These are phyloP conservation scores for Bombus huntii DNA, from an alignment of 1,140 invertebrate species.

Conservation along the genomic window DNA sequence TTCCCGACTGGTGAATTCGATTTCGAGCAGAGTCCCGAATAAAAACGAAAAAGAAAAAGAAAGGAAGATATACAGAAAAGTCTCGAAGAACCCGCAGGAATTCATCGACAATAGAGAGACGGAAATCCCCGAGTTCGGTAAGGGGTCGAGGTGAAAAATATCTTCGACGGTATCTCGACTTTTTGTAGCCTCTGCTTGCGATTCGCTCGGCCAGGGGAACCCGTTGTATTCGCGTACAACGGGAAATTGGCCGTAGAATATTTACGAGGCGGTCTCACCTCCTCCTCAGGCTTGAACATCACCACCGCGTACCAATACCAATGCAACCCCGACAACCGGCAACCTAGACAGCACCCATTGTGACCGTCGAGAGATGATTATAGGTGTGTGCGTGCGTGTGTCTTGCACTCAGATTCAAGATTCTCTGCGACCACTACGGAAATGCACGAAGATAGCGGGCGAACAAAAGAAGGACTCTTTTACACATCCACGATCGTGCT, in stretches of 20 bases:
- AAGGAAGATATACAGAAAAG: neutral
- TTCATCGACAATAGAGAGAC: constrained; percentile 43
- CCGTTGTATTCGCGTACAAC: constrained; percentile 49
- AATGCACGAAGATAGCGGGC: constrained; percentile 41
- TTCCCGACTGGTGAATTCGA: constrained; percentile 7
- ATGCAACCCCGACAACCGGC: neutral
- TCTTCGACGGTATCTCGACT: constrained; percentile 23
- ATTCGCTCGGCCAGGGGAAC: constrained; percentile 44
- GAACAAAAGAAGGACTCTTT: constrained; percentile 62
- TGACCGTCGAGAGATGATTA: constrained; percentile 17
- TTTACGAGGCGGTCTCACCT: constrained; percentile 65
- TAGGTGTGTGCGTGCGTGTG: constrained; percentile 44
- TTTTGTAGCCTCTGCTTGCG: constrained; percentile 2
- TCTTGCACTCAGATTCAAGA: constrained; percentile 45
- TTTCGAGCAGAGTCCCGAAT: neutral
- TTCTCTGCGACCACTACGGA: constrained; percentile 46
- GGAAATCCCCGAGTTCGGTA: constrained; percentile 38
- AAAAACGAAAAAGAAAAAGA: neutral
- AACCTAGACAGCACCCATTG: constrained; percentile 30
- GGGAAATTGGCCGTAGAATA: constrained; percentile 70
- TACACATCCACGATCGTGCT: constrained; percentile 11
- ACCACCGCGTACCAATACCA: constrained; percentile 4
- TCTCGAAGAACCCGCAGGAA: constrained; percentile 28
- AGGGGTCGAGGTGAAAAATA: constrained; percentile 43
- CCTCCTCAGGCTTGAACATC: constrained; percentile 16